Conservation (phyloP, 2,113 vertebrate genomes). For the Crotophaga sulcirostris region DNA sequence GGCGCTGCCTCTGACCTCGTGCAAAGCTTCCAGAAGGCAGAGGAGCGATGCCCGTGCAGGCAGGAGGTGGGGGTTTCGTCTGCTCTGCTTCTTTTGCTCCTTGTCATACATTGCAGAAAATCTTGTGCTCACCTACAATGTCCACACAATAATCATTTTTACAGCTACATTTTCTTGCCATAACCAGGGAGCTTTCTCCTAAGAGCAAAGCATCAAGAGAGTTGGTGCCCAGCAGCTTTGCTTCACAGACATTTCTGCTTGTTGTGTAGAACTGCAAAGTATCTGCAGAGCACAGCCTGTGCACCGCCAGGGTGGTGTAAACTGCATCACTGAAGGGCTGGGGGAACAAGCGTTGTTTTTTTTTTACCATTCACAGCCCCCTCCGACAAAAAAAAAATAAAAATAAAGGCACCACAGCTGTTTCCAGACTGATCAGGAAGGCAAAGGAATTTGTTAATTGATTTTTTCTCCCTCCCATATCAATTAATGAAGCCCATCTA, state of each 20-base stretch:
- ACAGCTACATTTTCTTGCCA: neutral
- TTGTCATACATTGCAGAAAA: neutral
- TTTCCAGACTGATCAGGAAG: slow-evolving; percentile 25
- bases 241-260: neutral
- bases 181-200: neutral
- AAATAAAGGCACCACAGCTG: neutral
- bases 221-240: neutral
- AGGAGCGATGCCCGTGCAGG: neutral
- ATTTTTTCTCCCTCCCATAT: slow-evolving; percentile 51
- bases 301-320: neutral
- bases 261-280: neutral
- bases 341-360: accelerated
- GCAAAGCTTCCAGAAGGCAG: neutral
- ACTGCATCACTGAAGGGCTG: neutral
- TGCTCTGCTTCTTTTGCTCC: neutral
- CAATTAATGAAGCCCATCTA: slow-evolving; percentile 38
- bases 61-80: neutral
- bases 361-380: neutral
- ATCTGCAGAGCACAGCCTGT: neutral
- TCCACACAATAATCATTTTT: neutral
- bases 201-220: neutral
- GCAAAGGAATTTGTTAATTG: slow-evolving; percentile 55
- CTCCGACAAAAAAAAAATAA: too few species aligned
- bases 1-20: neutral
- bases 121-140: neutral